Evolutionary conservation across 35 echinoderm and acorn worm genomes (phyloP), one percentile per base, ranked within the genome.

Genomic region (Apostichopus californicus): DNA sequence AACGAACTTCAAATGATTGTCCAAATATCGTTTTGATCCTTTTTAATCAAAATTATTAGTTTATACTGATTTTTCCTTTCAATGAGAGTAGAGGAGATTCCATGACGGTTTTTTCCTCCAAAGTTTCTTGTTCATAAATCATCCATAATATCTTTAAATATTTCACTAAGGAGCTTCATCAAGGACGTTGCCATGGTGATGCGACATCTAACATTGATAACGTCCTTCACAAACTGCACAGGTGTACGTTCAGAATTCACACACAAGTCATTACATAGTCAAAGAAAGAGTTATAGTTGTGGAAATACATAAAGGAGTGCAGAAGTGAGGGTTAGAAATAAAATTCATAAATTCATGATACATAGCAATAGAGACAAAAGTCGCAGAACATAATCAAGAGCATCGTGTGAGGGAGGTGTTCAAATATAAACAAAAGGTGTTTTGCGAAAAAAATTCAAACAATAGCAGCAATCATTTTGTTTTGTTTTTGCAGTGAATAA

Each of bases 181-280:
- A 93, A 55, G 78, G 81, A 87, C 9, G 92, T 93, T 78, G 86
- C 92, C 92, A 93, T 57, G 63, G 86, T 86, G 52, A 93, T 65
- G 23, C 92, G 81, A 93, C 92, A 93, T 65, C 92, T 68, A n/a
- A 93, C 80, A 13, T 87, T 86, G 21, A 93, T 57, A 15, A 87
- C 24, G 63, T 78, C 84, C 57, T 87, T 70, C 9, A 60, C 70
- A 79, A 93, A 93, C 92, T 93, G 77, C 56, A 86, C 18, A 79
- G 71, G 70, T 14, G 15, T 75, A 22, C 71, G 3, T 75, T 18
- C 25, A 46, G 54, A 52, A 52, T 20, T 5, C 34, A 46, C 34
- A 46, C 78, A 54, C 11, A 52, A 4, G 54, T 52, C 28, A 81
- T 55, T 54, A 26, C 17, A 81, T 46, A 81, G 78, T 52, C 9